These are phyloP conservation scores for Pyrocephalus nanus DNA, from an alignment of 2,797 vertebrate genomes.

Conservation along the genomic window DNA sequence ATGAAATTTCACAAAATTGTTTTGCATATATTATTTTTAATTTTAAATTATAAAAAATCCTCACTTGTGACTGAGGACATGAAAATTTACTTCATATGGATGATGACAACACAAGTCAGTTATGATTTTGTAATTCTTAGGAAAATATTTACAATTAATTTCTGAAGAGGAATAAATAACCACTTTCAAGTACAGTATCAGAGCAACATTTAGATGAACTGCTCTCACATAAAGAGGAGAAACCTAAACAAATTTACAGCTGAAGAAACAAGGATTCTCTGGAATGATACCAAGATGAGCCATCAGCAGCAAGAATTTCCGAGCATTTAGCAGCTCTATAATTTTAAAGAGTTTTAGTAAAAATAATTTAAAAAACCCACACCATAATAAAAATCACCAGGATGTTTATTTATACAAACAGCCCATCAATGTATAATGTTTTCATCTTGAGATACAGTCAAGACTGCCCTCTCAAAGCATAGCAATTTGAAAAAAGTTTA, in stretches of 20 bases:
- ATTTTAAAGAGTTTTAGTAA: neutral
- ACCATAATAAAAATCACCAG: neutral
- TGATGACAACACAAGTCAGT: neutral
- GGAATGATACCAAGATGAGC: neutral
- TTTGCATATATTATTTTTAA: neutral
- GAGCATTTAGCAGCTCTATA: neutral
- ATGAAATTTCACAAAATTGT: neutral
- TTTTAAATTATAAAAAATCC: neutral
- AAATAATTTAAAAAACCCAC: neutral
- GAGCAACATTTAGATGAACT: neutral
- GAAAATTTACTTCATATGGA: neutral
- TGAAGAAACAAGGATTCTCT: neutral
- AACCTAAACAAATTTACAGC: neutral
- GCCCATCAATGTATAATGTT: neutral
- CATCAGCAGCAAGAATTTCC: neutral
- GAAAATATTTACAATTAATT: neutral
- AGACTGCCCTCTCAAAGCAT: neutral
- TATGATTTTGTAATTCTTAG: neutral
- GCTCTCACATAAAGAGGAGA: neutral
- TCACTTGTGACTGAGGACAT: neutral
- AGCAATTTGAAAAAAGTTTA: neutral
- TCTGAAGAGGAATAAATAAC: neutral
- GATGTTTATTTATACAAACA: neutral
- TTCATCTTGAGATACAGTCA: neutral
- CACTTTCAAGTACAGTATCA: neutral